A percentile compares a stretch with the other conserved stretches of the same genome.
Conservation (phyloP, 2,888 invertebrate genomes). For the Andrena chrysosceles region DNA sequence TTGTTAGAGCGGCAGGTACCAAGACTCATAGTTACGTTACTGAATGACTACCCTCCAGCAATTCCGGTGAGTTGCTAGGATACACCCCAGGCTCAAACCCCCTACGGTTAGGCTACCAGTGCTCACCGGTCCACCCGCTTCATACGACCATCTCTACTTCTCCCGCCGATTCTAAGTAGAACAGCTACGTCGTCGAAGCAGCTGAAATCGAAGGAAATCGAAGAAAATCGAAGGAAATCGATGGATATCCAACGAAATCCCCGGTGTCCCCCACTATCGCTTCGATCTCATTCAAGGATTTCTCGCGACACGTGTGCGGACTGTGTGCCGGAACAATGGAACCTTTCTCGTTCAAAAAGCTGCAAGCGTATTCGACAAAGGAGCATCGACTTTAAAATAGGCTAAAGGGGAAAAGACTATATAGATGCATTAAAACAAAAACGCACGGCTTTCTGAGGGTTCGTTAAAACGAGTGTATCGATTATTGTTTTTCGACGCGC, state of each 20-base stretch:
- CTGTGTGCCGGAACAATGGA: no score
- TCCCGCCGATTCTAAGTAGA: slow-evolving; percentile 62
- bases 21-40: slow-evolving; percentile 70
- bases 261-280: slow-evolving; percentile 15
- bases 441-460: no score
- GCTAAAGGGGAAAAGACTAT: no score
- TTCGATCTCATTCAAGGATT: slow-evolving; percentile 71
- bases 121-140: slow-evolving; percentile 51
- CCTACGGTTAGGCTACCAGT: slow-evolving; percentile 55
- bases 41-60: slow-evolving; percentile 79
- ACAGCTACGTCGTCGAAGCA: slow-evolving; percentile 59
- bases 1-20: slow-evolving; percentile 48
- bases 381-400: no score
- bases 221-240: background rate
- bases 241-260: slow-evolving; percentile 14
- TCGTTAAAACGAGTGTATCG: no score
- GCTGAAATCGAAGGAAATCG: background rate
- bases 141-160: slow-evolving; percentile 58
- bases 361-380: no score
- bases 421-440: no score
- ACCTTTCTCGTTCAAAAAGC: no score
- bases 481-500: no score
- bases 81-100: slow-evolving; percentile 81
- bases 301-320: slow-evolving; percentile 49
- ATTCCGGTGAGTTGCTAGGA: slow-evolving; percentile 83